A percentile compares a stretch with the other conserved stretches of the same genome.
These are phyloP conservation scores for Ceramica pisi DNA, from an alignment of 2,888 invertebrate species.

Conservation along the genomic window DNA sequence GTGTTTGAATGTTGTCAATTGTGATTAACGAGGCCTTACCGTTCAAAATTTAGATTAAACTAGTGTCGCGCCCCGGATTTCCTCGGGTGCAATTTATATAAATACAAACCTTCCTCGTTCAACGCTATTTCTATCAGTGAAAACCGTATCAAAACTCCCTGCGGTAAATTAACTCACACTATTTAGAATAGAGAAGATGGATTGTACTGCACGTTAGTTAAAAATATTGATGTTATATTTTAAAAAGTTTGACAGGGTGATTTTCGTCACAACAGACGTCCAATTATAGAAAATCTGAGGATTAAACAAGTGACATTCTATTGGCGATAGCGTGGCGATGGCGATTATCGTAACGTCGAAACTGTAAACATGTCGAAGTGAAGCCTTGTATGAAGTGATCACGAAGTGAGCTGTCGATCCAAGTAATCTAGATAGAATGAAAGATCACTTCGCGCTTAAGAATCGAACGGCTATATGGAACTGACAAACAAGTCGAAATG, in stretches of 20 bases:
- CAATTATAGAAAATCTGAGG: not conserved
- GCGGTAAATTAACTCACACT: no score
- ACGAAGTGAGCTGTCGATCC: no score
- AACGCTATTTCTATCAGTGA: not conserved
- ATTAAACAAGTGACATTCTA: no score
- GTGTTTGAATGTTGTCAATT: constrained; percentile 51
- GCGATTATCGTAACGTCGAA: no score
- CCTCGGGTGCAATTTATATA: not conserved
- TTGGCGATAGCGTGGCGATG: no score
- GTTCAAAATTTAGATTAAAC: constrained; percentile 30
- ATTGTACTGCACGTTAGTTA: not conserved
- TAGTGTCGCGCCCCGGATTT: not conserved
- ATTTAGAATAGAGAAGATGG: not conserved
- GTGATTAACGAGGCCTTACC: constrained; percentile 56
- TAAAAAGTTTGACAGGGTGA: not conserved
- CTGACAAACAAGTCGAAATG: no score
- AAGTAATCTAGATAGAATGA: no score
- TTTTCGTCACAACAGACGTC: not conserved
- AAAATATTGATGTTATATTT: not conserved
- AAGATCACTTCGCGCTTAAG: no score
- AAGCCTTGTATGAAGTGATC: no score
- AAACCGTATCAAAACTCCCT: not conserved
- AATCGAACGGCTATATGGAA: no score
- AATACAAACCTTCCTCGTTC: not conserved
- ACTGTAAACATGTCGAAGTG: no score